phyloP scores from a whole-genome alignment of 1,140 invertebrate species.

The Brachionus koreanus region DNA sequence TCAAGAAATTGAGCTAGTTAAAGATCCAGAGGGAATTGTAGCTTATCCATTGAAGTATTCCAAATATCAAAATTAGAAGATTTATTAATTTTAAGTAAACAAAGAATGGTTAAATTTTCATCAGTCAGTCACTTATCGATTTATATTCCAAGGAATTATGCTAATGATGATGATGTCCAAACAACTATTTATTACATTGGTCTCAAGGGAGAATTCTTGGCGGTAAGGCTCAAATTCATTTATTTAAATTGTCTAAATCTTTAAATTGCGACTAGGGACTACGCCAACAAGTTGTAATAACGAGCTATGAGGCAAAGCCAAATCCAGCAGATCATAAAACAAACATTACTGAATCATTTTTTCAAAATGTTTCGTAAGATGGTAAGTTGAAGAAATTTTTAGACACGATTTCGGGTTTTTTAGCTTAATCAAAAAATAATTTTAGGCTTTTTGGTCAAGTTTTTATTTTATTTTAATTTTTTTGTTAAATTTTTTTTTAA shows the following conservation, averaged over 20 bases:
- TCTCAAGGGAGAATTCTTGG: conserved; percentile 82
- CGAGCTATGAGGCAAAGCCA: conserved; percentile 78
- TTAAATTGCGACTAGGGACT: conserved; percentile 59
- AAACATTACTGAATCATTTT: conserved; percentile 54
- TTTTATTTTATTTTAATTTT: background rate
- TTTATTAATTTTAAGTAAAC: conserved; percentile 47
- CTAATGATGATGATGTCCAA: conserved; percentile 64
- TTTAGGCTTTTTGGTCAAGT: background rate
- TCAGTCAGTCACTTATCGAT: conserved; percentile 79
- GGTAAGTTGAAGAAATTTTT: background rate
- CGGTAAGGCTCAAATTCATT: conserved; percentile 55
- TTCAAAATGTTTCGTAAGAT: conserved; percentile 37
- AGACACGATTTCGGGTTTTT: background rate
- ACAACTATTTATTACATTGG: conserved; percentile 89
- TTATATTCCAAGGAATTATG: conserved; percentile 82
- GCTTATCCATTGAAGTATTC: conserved; percentile 60
- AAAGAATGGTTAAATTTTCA: conserved; percentile 81
- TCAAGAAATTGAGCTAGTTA: conserved; percentile 83
- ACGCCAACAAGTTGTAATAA: conserved; percentile 80
- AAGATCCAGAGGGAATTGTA: conserved; percentile 71
- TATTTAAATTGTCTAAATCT: background rate
- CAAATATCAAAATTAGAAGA: conserved; percentile 37
- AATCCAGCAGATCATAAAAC: conserved; percentile 78
- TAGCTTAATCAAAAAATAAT: background rate
- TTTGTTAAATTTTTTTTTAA: background rate